Evolutionary conservation across 2,888 invertebrate species (phyloP), one percentile per base, ranked within the genome.

Genomic region (Lysandra bellargus): DNA sequence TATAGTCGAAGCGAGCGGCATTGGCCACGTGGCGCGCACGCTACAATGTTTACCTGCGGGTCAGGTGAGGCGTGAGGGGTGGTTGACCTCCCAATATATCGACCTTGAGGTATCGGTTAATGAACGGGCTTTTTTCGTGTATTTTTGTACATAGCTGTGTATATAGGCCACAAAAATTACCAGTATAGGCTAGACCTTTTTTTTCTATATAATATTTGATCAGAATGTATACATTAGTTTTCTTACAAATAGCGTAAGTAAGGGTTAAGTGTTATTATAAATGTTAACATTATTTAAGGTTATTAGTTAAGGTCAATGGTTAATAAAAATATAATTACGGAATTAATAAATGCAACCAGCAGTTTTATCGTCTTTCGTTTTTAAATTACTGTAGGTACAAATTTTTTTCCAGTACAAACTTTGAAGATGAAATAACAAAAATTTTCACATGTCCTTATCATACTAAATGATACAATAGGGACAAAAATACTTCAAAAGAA

Each of bases 41-140:
- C 90, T 92, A 92, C 93, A 91, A 91, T 94, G 94, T 94, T 94
- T 94, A 94, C 94, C 93, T 94, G 92, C 86, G 91, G 91, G 91
- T 88, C 93, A 93, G 93, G 93, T 93, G 94, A 88, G 88, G 84
- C 86, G 86, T 84, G 83, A 74, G 77, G 80, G 83, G 83, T 84
- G 82, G 82, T 80, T 84, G 84, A 84, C 84, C 83, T 80, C 79
- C 82, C 77, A 80, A 81, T 80, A 79, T 85, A 79, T 73, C 40
- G 57, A 78, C 73, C 61, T 78, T 78, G 49, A 69, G 33, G 12
- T 17, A 69, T 37, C 69, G 30, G 7, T 33, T 37, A 69, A 69
- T 69, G 60, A 37, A 40, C 44, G 4, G n/a, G 5, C 12, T 37
- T 69, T 69, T 76, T 49, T 49, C 2, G 49, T 2, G 2, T 3